A percentile compares a stretch with the other conserved stretches of the same genome.
phyloP scores from a whole-genome alignment of 2,797 vertebrate species.

The Aeoliscus strigatus region DNA sequence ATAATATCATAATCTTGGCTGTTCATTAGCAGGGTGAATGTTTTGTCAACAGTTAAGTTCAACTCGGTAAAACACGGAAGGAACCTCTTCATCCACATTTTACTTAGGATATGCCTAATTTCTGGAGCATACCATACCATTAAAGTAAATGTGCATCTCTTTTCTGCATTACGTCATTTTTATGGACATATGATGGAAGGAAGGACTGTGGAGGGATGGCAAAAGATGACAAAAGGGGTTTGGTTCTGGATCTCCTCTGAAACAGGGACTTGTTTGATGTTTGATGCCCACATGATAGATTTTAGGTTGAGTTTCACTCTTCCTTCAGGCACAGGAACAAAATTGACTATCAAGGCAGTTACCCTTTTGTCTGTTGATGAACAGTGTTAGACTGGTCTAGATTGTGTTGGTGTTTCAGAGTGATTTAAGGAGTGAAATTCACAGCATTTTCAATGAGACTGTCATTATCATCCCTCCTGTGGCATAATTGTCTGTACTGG shows the following conservation, averaged over 20 bases:
- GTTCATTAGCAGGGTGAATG: too few species aligned
- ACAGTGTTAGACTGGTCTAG: slow-evolving; percentile 19
- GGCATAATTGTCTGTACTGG: slow-evolving; percentile 59
- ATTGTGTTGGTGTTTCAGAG: slow-evolving; percentile 51
- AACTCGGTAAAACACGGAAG: not conserved
- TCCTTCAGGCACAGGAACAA: slow-evolving; percentile 22
- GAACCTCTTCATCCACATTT: not conserved
- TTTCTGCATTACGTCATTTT: not conserved
- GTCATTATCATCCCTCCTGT: slow-evolving; percentile 57
- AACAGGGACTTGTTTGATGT: too few species aligned
- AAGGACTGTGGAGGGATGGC: slow-evolving; percentile 1
- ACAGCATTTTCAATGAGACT: slow-evolving; percentile 56
- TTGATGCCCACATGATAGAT: slow-evolving; percentile 21
- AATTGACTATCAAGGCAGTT: slow-evolving; percentile 24
- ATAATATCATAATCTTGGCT: too few species aligned
- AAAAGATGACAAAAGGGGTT: too few species aligned
- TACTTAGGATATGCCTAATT: not conserved
- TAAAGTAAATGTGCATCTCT: too few species aligned
- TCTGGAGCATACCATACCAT: not conserved
- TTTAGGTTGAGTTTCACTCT: slow-evolving; percentile 23
- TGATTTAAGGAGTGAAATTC: slow-evolving; percentile 52
- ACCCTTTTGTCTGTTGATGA: slow-evolving; percentile 24
- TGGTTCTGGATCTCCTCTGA: slow-evolving; percentile 5
- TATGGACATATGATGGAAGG: not conserved
- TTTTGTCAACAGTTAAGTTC: too few species aligned